These are phyloP conservation scores for Phenganax subtilis DNA, from an alignment of 92 coral and sea anemone species.

Conservation along the genomic window DNA sequence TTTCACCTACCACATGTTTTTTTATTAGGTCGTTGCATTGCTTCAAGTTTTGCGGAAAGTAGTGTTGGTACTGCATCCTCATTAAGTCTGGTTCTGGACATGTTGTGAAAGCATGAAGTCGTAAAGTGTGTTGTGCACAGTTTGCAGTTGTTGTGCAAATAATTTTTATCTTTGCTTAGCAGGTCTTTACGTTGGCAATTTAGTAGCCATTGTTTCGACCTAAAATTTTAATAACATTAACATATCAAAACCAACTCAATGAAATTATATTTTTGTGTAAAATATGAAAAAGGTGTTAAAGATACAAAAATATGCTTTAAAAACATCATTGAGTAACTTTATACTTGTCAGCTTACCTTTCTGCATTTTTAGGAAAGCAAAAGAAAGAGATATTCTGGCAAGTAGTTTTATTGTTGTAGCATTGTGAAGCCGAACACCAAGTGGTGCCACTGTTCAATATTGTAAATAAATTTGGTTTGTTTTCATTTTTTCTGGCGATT, in stretches of 20 bases:
- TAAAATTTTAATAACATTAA: background rate
- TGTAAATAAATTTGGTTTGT: too few relatives aligned
- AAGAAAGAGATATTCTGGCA: background rate
- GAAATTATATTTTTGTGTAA: background rate
- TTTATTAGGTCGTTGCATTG: too few relatives aligned
- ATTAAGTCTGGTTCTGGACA: background rate
- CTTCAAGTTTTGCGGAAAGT: background rate
- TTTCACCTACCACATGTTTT: too few relatives aligned
- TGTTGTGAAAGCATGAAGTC: background rate
- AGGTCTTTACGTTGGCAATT: background rate
- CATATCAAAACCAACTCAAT: background rate
- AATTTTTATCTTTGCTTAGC: background rate
- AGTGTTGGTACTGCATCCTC: background rate
- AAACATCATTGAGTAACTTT: too few relatives aligned
- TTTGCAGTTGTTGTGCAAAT: slow-evolving; percentile 20
- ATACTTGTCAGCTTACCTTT: background rate
- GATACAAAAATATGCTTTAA: too few relatives aligned
- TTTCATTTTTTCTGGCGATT: too few relatives aligned
- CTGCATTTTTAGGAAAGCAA: background rate
- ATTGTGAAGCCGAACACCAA: background rate
- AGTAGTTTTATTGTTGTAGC: background rate
- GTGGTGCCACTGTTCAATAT: background rate
- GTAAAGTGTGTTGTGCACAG: background rate
- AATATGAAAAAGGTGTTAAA: too few relatives aligned
- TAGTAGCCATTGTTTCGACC: slow-evolving; percentile 3